Evolutionary conservation across 2,797 vertebrate species (phyloP).

Genomic region (Eulemur rubriventer): DNA sequence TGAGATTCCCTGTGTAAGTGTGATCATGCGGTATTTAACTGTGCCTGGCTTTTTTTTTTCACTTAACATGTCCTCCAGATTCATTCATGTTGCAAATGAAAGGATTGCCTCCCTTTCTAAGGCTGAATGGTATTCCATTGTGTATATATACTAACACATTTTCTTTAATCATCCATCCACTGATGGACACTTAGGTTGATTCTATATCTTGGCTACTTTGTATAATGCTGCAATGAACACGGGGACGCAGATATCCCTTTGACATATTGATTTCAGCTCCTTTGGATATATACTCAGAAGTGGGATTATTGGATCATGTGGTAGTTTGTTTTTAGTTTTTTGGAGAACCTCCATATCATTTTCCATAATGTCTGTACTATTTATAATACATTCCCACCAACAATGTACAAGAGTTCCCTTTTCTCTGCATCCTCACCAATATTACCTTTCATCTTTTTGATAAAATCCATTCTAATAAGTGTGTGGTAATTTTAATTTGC

Average conservation of each 20-base stretch:
- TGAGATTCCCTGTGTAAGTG: background rate
- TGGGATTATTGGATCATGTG: background rate
- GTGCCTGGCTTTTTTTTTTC: background rate
- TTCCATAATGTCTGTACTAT: background rate
- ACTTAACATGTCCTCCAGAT: background rate
- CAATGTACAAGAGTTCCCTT: background rate
- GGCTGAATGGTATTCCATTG: too few relatives aligned
- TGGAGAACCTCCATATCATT: background rate
- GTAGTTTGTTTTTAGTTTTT: background rate
- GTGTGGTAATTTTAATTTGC: background rate
- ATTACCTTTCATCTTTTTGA: background rate
- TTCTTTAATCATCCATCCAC: background rate
- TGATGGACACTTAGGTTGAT: background rate
- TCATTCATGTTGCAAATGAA: too few relatives aligned
- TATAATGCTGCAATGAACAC: background rate
- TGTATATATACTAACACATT: background rate
- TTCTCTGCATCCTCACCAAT: background rate
- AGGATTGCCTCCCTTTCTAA: too few relatives aligned
- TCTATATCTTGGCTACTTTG: background rate
- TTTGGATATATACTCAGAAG: background rate
- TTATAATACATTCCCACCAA: background rate
- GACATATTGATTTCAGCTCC: background rate
- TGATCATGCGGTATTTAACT: background rate
- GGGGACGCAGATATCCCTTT: background rate
- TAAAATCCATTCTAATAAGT: background rate